A percentile compares a stretch with the other conserved stretches of the same genome.
Conservation (phyloP, 92 coral and sea anemone species). For the Palythoa grandis region DNA sequence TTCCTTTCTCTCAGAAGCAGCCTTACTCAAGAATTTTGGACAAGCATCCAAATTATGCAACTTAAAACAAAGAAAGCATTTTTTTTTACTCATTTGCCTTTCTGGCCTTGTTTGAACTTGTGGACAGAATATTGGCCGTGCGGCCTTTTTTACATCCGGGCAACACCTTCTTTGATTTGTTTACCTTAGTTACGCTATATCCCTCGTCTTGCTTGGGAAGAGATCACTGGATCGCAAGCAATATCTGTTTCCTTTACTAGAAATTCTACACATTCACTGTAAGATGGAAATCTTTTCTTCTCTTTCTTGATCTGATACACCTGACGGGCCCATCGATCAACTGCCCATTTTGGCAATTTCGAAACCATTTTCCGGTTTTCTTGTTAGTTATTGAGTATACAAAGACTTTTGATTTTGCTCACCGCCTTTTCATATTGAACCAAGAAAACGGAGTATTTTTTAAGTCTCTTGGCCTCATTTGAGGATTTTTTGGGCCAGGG, state of each 20-base stretch:
- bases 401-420: constrained; percentile 51
- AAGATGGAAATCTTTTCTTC: no score
- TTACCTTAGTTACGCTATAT: constrained; percentile 21
- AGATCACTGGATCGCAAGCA: constrained; percentile 63
- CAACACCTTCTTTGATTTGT: constrained; percentile 11
- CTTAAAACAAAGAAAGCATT: constrained; percentile 50
- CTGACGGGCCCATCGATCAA: constrained; percentile 55
- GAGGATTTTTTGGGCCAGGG: constrained; percentile 56
- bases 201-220: constrained; percentile 45
- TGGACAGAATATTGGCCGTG: constrained; percentile 24
- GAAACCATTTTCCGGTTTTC: constrained; percentile 59
- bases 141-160: constrained; percentile 11
- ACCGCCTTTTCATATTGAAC: constrained; percentile 60
- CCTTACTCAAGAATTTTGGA: constrained; percentile 50
- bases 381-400: constrained; percentile 54
- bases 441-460: constrained; percentile 57
- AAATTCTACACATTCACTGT: constrained; percentile 53
- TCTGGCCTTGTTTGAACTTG: constrained; percentile 33
- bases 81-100: constrained; percentile 12
- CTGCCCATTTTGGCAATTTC: constrained; percentile 61
- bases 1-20: constrained; percentile 61
- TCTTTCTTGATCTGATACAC: constrained; percentile 51
- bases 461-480: constrained; percentile 46
- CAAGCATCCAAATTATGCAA: constrained; percentile 60
- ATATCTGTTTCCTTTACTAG: constrained; percentile 58